A percentile compares a stretch with the other conserved stretches of the same genome.
Evolutionary conservation across 2,797 vertebrate species (phyloP).

Genomic region (Petrocephalus schoutedeni): DNA sequence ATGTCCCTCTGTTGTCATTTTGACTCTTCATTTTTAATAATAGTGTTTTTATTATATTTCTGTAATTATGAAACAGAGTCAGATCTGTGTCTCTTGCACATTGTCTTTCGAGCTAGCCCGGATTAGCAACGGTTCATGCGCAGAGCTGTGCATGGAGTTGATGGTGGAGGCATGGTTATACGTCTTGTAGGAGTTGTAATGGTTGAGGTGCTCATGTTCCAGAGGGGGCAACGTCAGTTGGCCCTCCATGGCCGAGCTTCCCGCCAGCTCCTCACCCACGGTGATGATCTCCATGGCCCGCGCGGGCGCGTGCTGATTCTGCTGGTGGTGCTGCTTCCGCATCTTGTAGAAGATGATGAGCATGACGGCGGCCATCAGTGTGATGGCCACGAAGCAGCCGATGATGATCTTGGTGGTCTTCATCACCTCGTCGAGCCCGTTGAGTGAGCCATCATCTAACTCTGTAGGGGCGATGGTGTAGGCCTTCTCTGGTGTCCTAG

Average conservation of each 20-base stretch:
- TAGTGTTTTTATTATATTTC: constrained; percentile 50
- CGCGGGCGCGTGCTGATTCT: constrained; percentile 90
- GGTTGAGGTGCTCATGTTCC: constrained; percentile 98
- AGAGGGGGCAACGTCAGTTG: constrained; percentile 93
- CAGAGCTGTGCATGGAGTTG: constrained; percentile 99
- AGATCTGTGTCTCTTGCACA: constrained; percentile 99
- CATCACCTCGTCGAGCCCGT: constrained; percentile 97
- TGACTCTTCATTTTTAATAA: constrained; percentile 47
- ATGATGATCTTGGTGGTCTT: constrained; percentile 99
- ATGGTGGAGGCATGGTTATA: constrained; percentile 98
- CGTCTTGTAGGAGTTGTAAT: constrained; percentile 96
- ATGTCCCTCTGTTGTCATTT: constrained; percentile 41
- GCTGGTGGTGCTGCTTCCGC: constrained; percentile 98
- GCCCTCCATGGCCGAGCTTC: constrained; percentile 86
- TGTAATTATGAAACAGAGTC: constrained; percentile 66
- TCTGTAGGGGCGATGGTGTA: constrained; percentile 89
- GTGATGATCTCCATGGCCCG: constrained; percentile 98
- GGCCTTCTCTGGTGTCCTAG: constrained; percentile 85
- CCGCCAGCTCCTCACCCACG: constrained; percentile 93
- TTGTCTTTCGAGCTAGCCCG: constrained; percentile 99
- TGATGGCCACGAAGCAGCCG: constrained; percentile 98
- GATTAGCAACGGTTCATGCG: constrained; percentile 99
- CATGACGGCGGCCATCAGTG: constrained; percentile 99
- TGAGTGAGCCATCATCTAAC: constrained; percentile 73
- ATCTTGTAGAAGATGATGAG: constrained; percentile 99